phyloP scores from a whole-genome alignment of 2,113 vertebrate genomes.

The Microcebus ravelobensis region DNA sequence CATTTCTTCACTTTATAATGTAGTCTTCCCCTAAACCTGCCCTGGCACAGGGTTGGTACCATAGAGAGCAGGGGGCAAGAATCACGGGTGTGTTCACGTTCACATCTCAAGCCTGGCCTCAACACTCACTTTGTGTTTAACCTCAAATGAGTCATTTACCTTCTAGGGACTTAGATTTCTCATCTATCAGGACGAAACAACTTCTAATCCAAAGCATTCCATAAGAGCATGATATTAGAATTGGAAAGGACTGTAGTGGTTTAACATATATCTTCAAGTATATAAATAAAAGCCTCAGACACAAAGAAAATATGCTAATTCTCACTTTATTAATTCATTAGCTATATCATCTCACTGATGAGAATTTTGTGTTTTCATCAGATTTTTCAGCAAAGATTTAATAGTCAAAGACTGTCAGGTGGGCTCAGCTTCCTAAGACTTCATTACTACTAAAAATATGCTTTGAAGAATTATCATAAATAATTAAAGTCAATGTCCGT shows the following conservation, averaged over 20 bases:
- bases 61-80: not conserved
- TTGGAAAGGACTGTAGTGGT: not conserved
- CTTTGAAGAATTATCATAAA: slow-evolving; percentile 58
- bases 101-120: not conserved
- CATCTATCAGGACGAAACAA: not conserved
- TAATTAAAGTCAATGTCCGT: slow-evolving; percentile 64
- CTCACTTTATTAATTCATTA: slow-evolving; percentile 46
- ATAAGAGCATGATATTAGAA: not conserved
- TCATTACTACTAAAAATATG: slow-evolving; percentile 57
- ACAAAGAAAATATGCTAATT: slow-evolving; percentile 37
- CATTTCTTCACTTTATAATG: not conserved
- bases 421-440: not conserved
- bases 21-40: not conserved
- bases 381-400: slow-evolving; percentile 35
- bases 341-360: not conserved
- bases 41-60: not conserved
- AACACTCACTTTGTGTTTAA: not conserved
- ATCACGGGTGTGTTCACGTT: not conserved
- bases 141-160: not conserved
- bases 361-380: slow-evolving; percentile 9
- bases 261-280: slow-evolving; percentile 43
- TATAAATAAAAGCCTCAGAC: not conserved
- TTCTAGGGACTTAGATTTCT: not conserved
- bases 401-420: not conserved
- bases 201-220: not conserved